A percentile compares a stretch with the other conserved stretches of the same genome.
Evolutionary conservation across 2,113 vertebrate species (phyloP).

Genomic region (Maccullochella peelii): DNA sequence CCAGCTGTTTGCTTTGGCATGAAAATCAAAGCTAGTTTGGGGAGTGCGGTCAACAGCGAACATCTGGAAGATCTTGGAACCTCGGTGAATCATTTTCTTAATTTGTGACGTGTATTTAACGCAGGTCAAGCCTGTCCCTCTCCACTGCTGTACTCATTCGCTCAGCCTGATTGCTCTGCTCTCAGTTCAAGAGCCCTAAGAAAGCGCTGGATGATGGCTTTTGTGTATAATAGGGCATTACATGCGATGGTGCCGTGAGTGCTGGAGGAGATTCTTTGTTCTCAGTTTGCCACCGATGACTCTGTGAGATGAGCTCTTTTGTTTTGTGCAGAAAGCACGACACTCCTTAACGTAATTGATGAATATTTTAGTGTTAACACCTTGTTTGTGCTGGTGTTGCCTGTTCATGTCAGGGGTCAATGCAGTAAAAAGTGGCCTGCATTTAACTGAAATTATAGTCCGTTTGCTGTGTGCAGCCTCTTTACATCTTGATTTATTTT

Average conservation of each 20-base stretch:
- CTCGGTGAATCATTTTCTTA: slow-evolving; percentile 56
- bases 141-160: slow-evolving; percentile 41
- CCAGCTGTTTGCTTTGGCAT: slow-evolving; percentile 58
- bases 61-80: slow-evolving; percentile 68
- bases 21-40: slow-evolving; percentile 51
- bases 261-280: slow-evolving; percentile 37
- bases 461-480: background rate
- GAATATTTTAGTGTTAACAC: slow-evolving; percentile 76
- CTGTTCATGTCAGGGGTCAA: slow-evolving; percentile 37
- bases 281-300: slow-evolving; percentile 57
- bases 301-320: slow-evolving; percentile 68
- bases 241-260: slow-evolving; percentile 40
- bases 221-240: slow-evolving; percentile 59
- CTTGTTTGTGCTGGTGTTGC: slow-evolving; percentile 53
- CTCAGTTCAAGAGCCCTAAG: slow-evolving; percentile 52
- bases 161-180: slow-evolving; percentile 58
- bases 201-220: slow-evolving; percentile 51
- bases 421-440: background rate
- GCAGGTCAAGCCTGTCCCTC: slow-evolving; percentile 36
- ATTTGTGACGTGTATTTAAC: slow-evolving; percentile 58
- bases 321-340: slow-evolving; percentile 61
- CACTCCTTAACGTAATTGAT: slow-evolving; percentile 66
- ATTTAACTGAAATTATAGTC: background rate
- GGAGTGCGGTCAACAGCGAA: slow-evolving; percentile 52
- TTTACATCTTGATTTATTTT: slow-evolving; percentile 11